Conservation (phyloP, 2,888 invertebrate species). For the Drosophila borealis region DNA sequence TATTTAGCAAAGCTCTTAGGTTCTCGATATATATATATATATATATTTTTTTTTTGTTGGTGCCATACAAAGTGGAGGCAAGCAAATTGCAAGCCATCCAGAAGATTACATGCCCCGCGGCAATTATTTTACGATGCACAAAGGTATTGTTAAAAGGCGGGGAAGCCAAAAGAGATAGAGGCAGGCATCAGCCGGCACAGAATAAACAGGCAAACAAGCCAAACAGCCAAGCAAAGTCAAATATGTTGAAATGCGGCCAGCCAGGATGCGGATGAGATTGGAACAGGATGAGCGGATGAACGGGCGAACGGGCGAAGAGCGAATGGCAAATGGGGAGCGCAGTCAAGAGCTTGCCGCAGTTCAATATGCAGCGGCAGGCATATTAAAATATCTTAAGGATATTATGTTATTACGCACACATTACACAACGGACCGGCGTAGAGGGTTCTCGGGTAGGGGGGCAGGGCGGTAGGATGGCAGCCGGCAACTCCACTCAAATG, state of each 20-base stretch:
- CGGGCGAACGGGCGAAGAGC: conserved; percentile 2
- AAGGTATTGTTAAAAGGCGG: conserved; percentile 83
- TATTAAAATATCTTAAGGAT: conserved; percentile 83
- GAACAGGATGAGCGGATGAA: conserved; percentile 12
- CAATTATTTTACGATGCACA: conserved; percentile 84
- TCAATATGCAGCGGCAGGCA: conserved; percentile 77
- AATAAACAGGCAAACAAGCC: conserved; percentile 60
- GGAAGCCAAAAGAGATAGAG: conserved; percentile 1
- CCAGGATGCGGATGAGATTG: conserved; percentile 49
- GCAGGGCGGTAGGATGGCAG: conserved; percentile 17
- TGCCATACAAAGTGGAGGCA: conserved; percentile 39
- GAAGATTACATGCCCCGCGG: conserved; percentile 75
- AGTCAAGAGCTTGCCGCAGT: conserved; percentile 68
- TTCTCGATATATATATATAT: background rate
- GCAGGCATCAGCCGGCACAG: conserved; percentile 27
- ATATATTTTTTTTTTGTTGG: conserved; percentile 14
- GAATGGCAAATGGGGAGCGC: conserved; percentile 20
- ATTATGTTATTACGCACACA: conserved; percentile 82
- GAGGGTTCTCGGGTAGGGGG: background rate
- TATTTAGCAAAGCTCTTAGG: conserved; percentile 41
- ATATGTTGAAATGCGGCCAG: conserved; percentile 77
- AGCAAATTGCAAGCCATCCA: conserved; percentile 70
- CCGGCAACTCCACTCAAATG: conserved; percentile 75
- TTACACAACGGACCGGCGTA: conserved; percentile 60
- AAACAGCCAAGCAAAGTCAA: conserved; percentile 71